These are phyloP conservation scores for Schizaphis graminum DNA, from an alignment of 2,888 invertebrate species.

Conservation along the genomic window DNA sequence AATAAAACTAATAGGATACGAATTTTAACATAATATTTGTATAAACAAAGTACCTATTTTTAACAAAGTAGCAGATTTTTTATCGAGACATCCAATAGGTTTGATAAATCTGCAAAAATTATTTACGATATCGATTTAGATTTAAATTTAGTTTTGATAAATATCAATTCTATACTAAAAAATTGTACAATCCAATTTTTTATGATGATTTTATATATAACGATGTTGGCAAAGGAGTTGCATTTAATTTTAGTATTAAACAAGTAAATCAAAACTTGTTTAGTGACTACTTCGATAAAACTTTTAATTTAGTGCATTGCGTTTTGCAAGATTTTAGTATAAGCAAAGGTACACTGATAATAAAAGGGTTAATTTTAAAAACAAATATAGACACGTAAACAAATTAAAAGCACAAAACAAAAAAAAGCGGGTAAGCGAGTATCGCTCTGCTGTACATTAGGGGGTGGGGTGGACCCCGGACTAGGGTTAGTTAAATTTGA, in stretches of 20 bases:
- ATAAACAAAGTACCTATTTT: constrained; percentile 2
- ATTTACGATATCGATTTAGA: too few relatives aligned
- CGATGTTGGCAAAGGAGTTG: too few relatives aligned
- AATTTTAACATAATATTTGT: not conserved
- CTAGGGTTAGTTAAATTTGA: too few relatives aligned
- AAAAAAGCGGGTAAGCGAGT: too few relatives aligned
- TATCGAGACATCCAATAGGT: not conserved
- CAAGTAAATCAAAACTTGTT: not conserved
- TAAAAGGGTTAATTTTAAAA: not conserved
- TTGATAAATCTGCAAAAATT: too few relatives aligned
- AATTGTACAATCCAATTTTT: too few relatives aligned
- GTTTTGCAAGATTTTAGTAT: not conserved
- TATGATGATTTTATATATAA: too few relatives aligned
- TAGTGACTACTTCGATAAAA: not conserved
- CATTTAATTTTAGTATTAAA: not conserved
- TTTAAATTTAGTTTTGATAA: too few relatives aligned
- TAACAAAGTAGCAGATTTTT: not conserved
- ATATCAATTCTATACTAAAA: too few relatives aligned
- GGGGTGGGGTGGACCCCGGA: too few relatives aligned
- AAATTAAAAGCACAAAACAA: not conserved
- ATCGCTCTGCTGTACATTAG: too few relatives aligned
- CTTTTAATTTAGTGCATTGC: not conserved
- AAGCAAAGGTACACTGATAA: not conserved
- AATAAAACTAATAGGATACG: constrained; percentile 24
- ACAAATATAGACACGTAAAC: not conserved